phyloP scores from a whole-genome alignment of 2,888 invertebrate genomes.

The Lymantria dispar region DNA sequence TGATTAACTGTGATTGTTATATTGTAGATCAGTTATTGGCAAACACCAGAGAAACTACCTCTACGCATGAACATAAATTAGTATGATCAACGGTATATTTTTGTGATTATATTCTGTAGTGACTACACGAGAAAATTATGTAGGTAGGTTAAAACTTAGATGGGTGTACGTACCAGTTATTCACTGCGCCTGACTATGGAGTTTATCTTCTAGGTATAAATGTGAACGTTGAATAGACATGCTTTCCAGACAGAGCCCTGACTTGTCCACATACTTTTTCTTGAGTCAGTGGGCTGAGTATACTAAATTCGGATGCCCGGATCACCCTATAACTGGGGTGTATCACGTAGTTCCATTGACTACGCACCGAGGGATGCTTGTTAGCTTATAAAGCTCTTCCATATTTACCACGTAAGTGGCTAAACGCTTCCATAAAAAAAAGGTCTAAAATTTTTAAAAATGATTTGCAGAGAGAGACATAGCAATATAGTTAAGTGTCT shows the following conservation, averaged over 20 bases:
- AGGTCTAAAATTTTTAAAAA: slow-evolving; percentile 50
- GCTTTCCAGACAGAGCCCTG: not conserved
- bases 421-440: slow-evolving; percentile 44
- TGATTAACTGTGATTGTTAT: slow-evolving; percentile 68
- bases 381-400: slow-evolving; percentile 32
- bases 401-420: slow-evolving; percentile 20
- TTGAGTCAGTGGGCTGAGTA: slow-evolving; percentile 14
- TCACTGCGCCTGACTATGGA: too few relatives aligned
- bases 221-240: not conserved
- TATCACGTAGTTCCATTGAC: slow-evolving; percentile 10
- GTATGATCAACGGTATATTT: slow-evolving; percentile 35
- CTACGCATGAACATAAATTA: slow-evolving; percentile 47
- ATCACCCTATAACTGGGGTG: slow-evolving; percentile 5
- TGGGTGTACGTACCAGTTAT: too few relatives aligned
- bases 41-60: slow-evolving; percentile 53
- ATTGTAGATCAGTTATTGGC: slow-evolving; percentile 57
- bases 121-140: slow-evolving; percentile 26
- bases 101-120: slow-evolving; percentile 32
- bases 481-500: slow-evolving; percentile 64
- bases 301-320: slow-evolving; percentile 4
- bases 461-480: slow-evolving; percentile 62
- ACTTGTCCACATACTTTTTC: slow-evolving; percentile 19
- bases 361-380: slow-evolving; percentile 15
- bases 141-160: slow-evolving; percentile 11
- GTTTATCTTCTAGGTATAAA: not conserved